These are phyloP conservation scores for Eulimnadia texana DNA, from an alignment of 1,140 invertebrate genomes.

Conservation along the genomic window DNA sequence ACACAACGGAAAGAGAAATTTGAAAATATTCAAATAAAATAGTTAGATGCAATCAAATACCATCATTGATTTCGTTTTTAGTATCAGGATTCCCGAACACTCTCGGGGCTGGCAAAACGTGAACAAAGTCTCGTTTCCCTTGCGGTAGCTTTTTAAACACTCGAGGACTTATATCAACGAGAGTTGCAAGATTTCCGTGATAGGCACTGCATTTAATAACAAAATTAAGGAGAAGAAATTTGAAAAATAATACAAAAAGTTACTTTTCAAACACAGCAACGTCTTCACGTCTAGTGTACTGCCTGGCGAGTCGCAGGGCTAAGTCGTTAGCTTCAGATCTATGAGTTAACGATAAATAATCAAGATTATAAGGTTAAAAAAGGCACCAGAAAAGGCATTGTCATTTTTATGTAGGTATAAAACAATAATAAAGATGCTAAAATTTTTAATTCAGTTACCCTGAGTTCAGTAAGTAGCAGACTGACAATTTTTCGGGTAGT, in stretches of 20 bases:
- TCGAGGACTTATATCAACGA: slow-evolving; percentile 95
- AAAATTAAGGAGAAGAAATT: neutral
- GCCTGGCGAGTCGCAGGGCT: slow-evolving; percentile 39
- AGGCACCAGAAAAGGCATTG: too few species aligned
- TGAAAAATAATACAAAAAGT: neutral
- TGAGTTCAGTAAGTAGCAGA: slow-evolving; percentile 44
- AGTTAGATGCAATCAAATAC: slow-evolving; percentile 23
- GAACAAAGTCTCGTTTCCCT: slow-evolving; percentile 76
- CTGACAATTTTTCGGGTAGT: slow-evolving; percentile 36
- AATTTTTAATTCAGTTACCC: slow-evolving; percentile 38
- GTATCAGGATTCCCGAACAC: neutral
- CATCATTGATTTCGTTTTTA: slow-evolving; percentile 19
- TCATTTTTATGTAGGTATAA: neutral
- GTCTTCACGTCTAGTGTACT: slow-evolving; percentile 38
- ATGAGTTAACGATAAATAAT: slow-evolving; percentile 2
- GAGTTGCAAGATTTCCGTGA: slow-evolving; percentile 87
- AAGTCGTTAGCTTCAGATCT: slow-evolving; percentile 51
- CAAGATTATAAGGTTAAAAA: too few species aligned
- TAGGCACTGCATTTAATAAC: slow-evolving; percentile 73
- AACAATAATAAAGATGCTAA: neutral
- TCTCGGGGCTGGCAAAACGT: slow-evolving; percentile 53
- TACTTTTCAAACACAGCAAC: slow-evolving; percentile 38
- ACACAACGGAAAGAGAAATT: slow-evolving; percentile 15
- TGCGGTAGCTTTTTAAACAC: slow-evolving; percentile 73
- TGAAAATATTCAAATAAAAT: neutral